Conservation (phyloP, 1,140 invertebrate genomes). For the Ladona fulva region DNA sequence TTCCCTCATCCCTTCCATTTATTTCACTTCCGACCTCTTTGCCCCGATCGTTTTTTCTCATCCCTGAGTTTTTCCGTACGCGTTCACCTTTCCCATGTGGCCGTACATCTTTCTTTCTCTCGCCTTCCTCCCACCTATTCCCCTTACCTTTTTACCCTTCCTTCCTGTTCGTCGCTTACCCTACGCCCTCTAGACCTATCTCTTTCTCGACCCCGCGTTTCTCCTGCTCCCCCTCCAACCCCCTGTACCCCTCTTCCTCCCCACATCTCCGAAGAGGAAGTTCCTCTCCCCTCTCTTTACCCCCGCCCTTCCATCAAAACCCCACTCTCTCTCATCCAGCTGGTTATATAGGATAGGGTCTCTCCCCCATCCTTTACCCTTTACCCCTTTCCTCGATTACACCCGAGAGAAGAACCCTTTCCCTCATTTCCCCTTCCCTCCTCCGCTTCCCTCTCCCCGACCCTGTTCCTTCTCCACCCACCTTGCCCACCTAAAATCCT, state of each 20-base stretch:
- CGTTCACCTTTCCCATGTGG: neutral
- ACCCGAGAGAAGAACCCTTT: neutral
- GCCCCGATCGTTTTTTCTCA: neutral
- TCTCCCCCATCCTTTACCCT: neutral
- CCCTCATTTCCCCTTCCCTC: neutral
- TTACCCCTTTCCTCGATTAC: neutral
- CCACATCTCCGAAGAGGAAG: neutral
- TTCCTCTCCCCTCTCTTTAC: neutral
- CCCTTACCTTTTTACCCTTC: neutral
- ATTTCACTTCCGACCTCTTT: neutral
- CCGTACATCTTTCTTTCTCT: neutral
- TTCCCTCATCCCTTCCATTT: neutral
- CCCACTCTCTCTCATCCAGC: neutral
- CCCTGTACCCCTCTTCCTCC: neutral
- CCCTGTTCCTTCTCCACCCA: neutral
- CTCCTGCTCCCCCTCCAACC: neutral
- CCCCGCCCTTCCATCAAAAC: neutral
- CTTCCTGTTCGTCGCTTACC: neutral
- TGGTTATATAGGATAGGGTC: neutral
- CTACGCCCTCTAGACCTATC: neutral
- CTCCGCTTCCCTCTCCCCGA: neutral
- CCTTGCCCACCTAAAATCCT: conserved; percentile 3
- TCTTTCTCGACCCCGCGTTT: neutral
- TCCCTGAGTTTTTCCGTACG: neutral
- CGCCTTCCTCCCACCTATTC: neutral